Base-by-base conservation (phyloP, 2,113 vertebrate species). In the Sterrhoptilus dennistouni region DNA sequence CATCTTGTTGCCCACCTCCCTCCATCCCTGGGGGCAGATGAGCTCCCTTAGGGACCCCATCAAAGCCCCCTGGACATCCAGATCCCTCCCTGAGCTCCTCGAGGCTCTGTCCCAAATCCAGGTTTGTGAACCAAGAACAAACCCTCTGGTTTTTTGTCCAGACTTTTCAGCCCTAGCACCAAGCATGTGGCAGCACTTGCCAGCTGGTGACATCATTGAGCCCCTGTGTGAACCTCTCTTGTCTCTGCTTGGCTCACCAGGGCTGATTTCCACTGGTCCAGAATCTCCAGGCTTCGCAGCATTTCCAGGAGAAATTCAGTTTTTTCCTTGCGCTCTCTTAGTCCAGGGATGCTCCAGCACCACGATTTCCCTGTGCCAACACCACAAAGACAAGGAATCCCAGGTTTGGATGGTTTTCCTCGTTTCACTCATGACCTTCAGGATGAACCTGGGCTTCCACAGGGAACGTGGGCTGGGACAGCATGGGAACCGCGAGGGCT, bases 391-490 rank as follows among this genome's bases (percentile, higher is more conserved):
- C 5, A 7, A 45, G 6, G 3, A 12, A n/a, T 28, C n/a, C 40
- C 72, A 83, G 45, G 31, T 45, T 56, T 28, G 18, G 14, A 11
- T 27, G n/a, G 8, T 28, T 79, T 29, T 44, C 28, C 25, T 72
- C 8, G 2, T 74, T 83, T 60, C 45, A 35, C 2, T 1, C 11
- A 1, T 20, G 63, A 65, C 36, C 21, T 63, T 36, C 0, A 0
- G 35, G 42, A 63, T 36, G 57, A 75, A 42, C 38, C 3, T 21
- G 31, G 17, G 18, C 25, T 64, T 40, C 29, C 60, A 28, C 0
- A 0, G 65, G 61, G n/a, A 14, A 13, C 0, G 0, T 0, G 2
- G 47, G 24, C 45, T 31, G 75, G 38, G 29, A 42, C 82, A 38
- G 21, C 27, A 7, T 0, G 40, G 59, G 54, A 83, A 35, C 52